Evolutionary conservation across 1,140 invertebrate genomes (phyloP), one percentile per base, ranked within the genome.

Genomic region (Tribolium castaneum): DNA sequence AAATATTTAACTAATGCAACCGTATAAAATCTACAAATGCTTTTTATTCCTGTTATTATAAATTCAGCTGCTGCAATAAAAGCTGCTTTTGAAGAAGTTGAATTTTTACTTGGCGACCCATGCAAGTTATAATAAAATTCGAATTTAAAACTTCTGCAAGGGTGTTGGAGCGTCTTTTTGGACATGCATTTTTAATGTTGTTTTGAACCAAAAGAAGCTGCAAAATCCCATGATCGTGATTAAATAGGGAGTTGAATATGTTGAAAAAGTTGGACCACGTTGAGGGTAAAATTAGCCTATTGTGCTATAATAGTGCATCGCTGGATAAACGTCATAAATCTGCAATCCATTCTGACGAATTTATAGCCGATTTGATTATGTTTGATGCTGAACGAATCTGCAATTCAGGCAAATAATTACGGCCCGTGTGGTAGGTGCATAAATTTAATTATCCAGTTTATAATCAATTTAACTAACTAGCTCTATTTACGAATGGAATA

Each of bases 381-480:
- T 45, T 45, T 45, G 39, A 45, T 45, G 39, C 39, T 45, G 39
- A 45, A 45, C 39, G 39, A 45, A 45, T 45, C 5, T 9, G 39
- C 39, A 45, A 45, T 45, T 45, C 39, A 45, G 39, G 39, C 39
- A 45, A 45, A 45, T 45, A 45, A 45, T 45, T 45, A 45, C 39
- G 14, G 10, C 16, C 19, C 19, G 19, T 19, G 54, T n/a, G 19
- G 16, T 22, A 59, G 39, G 39, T 45, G 6, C 19, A 59, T 22
- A 22, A 59, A 59, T 59, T 59, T 59, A 19, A 59, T 59, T 59
- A 59, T 22, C 14, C 19, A n/a, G 16, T 22, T 59, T 22, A 59
- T 59, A 59, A 59, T 59, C 54, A 59, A 59, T 59, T 59, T 25
- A 25, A n/a, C 39, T 45, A 45, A 45, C 39, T 45, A 45, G 39